Base-by-base conservation (phyloP, 2,888 invertebrate genomes). In the Agrochola circellaris region DNA sequence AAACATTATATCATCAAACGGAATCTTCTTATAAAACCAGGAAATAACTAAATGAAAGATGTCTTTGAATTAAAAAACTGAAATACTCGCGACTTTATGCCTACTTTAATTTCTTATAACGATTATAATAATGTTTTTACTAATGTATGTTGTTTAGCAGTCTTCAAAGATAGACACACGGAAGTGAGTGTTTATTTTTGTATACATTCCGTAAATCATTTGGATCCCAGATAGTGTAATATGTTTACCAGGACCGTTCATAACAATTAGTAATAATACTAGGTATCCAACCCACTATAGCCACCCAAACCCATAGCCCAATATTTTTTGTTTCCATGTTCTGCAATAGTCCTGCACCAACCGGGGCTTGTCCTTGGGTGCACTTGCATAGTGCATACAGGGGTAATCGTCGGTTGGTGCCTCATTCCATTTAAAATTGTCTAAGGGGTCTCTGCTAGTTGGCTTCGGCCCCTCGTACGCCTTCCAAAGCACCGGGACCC, bases 1-100 rank as follows among this genome's bases (percentile, higher is more conserved):
- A 78, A 71, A 45, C 64, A 62, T 75, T 72, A 68, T 56, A 75
- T 73, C 83, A 85, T 87, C 81, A 87, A 81, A 87, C 74, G 38
- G 11, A 73, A 54, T 69, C 11, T 48, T 65, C 20, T 11, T 30
- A 38, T 65, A 68, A 70, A 79, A 82, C 66, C 38, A 82, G 81
- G 81, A 85, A 88, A 72, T 62, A 61, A 13, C 51, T 11, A 56
- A 72, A 70, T 64, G 48, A 61, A 69, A 4, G 51, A 61, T 74
- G 64, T 74, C 62, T 79, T 75, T 83, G n/a, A 83, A 71, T 58
- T 6, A 51, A 5, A 5, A 26, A 20, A 68, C 15, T 45, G 30
- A 76, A 78, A 56, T 67, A 65, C n/a, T 26, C 5, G 5, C 62
- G 62, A 13, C 13, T 51, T 65, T 58, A 69, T 65, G 54, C 9